Evolutionary conservation across 2,888 invertebrate species (phyloP), one percentile per base, ranked within the genome.

Genomic region (Sacculina carcini): DNA sequence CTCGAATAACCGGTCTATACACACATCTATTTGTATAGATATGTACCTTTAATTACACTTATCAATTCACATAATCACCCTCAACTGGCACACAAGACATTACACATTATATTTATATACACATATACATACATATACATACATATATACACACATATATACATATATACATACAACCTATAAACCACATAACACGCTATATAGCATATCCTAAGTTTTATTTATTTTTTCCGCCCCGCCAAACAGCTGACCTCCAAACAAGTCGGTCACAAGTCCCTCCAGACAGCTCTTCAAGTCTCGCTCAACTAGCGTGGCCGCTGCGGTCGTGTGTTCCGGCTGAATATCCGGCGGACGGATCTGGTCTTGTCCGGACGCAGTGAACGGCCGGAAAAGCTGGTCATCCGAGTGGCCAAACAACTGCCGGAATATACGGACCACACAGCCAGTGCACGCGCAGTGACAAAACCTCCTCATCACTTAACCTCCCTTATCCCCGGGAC

Each of bases 291-390:
- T 92, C 56, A 96, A 67, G 61, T 87, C 80, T 59, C 74, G 69
- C 62, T 87, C 87, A 71, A 90, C 76, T 28, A 87, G 64, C 65
- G 84, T 81, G 0, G 80, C 76, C 1, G 89, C 82, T 66, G 90
- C 87, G 54, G 83, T 66, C 0, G 82, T 81, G 63, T 94, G 90
- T 58, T 76, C 77, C 21, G 75, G 76, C 66, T 96, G 94, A 65
- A 85, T 89, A 46, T 73, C 71, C 3, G 24, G 36, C 19, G n/a
- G 49, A 4, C 39, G 39, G 4, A 21, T 39, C 21, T 21, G 19
- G 19, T 39, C 19, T 21, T 21, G 39, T 19, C 9, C 39, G 6
- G 39, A 9, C 39, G 2, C 39, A 39, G 19, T 39, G 19, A 39
- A 14, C 6, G 49, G 36, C 14, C 34, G 26, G 10, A 38, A 49